Conservation (phyloP, 2,888 invertebrate species). For the Oconnorella tubifera region DNA sequence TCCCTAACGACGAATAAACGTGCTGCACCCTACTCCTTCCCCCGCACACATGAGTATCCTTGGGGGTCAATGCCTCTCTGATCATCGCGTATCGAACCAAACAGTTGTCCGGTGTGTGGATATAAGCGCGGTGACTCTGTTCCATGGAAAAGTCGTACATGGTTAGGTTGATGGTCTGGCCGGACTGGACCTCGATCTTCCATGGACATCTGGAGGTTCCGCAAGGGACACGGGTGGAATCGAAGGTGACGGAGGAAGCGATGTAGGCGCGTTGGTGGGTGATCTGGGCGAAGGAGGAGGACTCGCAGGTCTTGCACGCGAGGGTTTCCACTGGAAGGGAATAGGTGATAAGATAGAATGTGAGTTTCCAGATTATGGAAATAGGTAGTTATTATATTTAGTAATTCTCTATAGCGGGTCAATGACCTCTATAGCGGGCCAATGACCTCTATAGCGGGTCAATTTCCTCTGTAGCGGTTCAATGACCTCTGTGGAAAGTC, state of each 20-base stretch:
- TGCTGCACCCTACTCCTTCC: slow-evolving; percentile 14
- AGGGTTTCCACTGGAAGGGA: slow-evolving; percentile 3
- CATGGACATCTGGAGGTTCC: slow-evolving; percentile 12
- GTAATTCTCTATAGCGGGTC: no score
- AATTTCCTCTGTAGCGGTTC: no score
- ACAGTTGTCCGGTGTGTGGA: no score
- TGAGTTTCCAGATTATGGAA: no score
- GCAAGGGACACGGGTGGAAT: slow-evolving; percentile 1
- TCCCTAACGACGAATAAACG: slow-evolving; percentile 27
- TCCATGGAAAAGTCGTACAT: slow-evolving; percentile 18
- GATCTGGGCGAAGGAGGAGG: neutral
- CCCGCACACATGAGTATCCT: slow-evolving; percentile 19
- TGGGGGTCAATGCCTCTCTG: slow-evolving; percentile 17
- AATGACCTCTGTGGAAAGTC: no score
- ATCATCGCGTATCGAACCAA: slow-evolving; percentile 15
- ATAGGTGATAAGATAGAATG: no score
- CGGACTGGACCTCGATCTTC: slow-evolving; percentile 22
- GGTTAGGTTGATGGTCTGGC: slow-evolving; percentile 28
- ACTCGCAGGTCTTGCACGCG: neutral
- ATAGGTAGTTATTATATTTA: no score
- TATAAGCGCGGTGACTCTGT: neutral
- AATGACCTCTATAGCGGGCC: no score
- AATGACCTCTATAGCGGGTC: no score
- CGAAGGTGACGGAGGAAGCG: slow-evolving; percentile 9
- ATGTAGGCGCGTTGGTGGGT: neutral